Percentiles rank a stretch among this genome's conserved stretches.
These are phyloP conservation scores for Rhinoraja longicauda DNA, from an alignment of 2,797 vertebrate genomes.

Conservation along the genomic window DNA sequence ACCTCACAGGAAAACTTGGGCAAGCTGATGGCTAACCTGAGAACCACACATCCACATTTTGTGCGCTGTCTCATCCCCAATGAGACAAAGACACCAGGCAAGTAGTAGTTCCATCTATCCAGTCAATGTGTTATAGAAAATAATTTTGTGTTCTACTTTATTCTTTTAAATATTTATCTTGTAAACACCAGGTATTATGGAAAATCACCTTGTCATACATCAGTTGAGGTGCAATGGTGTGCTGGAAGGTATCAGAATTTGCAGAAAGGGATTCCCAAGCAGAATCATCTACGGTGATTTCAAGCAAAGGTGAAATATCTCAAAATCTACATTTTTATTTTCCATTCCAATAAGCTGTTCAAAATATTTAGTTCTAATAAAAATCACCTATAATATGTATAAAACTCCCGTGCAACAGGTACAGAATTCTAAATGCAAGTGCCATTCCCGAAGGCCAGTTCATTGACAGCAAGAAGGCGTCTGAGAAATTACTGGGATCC, in stretches of 20 bases:
- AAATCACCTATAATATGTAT: no score
- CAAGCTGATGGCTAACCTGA: constrained; percentile 66
- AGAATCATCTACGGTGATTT: constrained; percentile 72
- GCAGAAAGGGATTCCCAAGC: constrained; percentile 75
- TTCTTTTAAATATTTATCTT: no score
- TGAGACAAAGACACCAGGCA: constrained; percentile 61
- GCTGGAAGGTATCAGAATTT: constrained; percentile 74
- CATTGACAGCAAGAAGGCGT: constrained; percentile 82
- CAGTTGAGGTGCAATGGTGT: constrained; percentile 78
- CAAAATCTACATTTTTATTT: no score
- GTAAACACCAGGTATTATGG: no score
- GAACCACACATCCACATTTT: constrained; percentile 79
- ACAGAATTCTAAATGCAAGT: constrained; percentile 66
- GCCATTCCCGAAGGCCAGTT: constrained; percentile 79
- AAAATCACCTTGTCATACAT: constrained; percentile 61
- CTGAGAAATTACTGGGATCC: constrained; percentile 75
- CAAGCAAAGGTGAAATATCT: constrained; percentile 55
- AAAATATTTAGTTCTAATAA: no score
- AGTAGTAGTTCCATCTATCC: constrained; percentile 58
- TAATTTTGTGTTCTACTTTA: no score
- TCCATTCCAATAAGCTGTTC: no score
- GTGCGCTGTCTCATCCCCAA: constrained; percentile 81
- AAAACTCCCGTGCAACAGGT: no score
- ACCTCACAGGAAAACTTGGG: no score
- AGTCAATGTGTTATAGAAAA: constrained; percentile 45